Evolutionary conservation across 2,888 invertebrate species (phyloP).

Genomic region (Noctua pronuba): DNA sequence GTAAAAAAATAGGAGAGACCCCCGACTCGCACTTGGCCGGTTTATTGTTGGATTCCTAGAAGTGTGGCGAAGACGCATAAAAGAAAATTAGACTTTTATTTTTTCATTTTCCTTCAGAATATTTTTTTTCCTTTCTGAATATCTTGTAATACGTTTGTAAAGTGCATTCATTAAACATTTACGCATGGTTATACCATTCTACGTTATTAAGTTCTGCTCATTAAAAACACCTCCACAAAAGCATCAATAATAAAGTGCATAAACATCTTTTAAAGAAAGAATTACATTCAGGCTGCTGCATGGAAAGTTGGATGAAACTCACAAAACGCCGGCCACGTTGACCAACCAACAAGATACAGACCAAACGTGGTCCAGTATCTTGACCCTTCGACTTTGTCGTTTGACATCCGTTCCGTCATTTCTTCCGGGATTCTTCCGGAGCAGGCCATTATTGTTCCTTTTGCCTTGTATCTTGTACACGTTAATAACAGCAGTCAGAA

Average conservation of each 20-base stretch:
- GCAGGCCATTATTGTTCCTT: not conserved
- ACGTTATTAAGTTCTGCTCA: not conserved
- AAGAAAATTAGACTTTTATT: too few relatives aligned
- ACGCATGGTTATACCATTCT: not conserved
- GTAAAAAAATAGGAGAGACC: too few relatives aligned
- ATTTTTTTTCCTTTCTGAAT: too few relatives aligned
- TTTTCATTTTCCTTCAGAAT: too few relatives aligned
- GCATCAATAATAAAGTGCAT: not conserved
- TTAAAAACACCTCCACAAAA: not conserved
- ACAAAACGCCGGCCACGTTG: not conserved
- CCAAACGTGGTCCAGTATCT: not conserved
- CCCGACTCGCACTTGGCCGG: too few relatives aligned
- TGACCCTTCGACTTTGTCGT: conserved; percentile 18
- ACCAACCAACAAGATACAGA: not conserved
- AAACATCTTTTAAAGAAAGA: not conserved
- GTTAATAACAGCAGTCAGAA: not conserved
- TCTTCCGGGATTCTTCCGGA: conserved; percentile 31
- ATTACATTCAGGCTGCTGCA: not conserved
- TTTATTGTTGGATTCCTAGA: too few relatives aligned
- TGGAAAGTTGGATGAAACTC: not conserved
- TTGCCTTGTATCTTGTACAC: not conserved
- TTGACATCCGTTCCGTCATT: conserved; percentile 33
- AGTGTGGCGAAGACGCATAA: too few relatives aligned
- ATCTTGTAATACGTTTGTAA: too few relatives aligned
- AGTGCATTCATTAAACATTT: too few relatives aligned